Base-by-base conservation (phyloP, 2,888 invertebrate genomes). In the Apodemia mormo region DNA sequence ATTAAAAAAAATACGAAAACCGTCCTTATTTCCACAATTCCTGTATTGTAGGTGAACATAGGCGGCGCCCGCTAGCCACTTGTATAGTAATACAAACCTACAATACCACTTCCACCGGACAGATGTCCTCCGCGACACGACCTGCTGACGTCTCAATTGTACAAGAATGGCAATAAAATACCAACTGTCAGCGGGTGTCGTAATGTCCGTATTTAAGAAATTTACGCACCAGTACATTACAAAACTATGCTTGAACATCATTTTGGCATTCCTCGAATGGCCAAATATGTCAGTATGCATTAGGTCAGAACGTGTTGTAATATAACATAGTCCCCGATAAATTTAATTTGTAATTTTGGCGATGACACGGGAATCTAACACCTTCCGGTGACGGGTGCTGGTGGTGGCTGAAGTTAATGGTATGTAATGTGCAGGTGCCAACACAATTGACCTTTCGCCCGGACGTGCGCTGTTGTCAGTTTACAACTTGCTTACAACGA, bases 121-220 rank as follows among this genome's bases (percentile, higher is more conserved):
- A 56, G 56, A 56, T 56, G 56, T 56, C 29, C 22, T 22, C 22
- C 54, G 8, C 22, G 54, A 29, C 54, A n/a, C 56, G 29, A 56
- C 56, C 56, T 56, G 29, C 29, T 29, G 56, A 56, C 56, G 56
- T 56, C 56, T 56, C 56, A 56, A 56, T 56, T 56, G 29, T 56
- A 2, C 49, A 3, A 14, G 14, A 4, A 49, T 49, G 49, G 10
- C 45, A 10, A 56, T 56, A 56, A 9, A 22, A 56, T 56, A 56
- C 22, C 6, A 56, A 56, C 54, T 56, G 54, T 56, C 54, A 56
- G 54, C 54, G 9, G 22, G 54, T 56, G n/a, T 22, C 22, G 22
- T 56, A 22, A 56, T 56, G 22, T 22, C 22, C 12, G 10, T 10
- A 10, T 12, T 45, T 8, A 8, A 40, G 40, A 40, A 40, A 40